Base-by-base conservation (phyloP, 2,797 vertebrate genomes). In the Ispidina picta region DNA sequence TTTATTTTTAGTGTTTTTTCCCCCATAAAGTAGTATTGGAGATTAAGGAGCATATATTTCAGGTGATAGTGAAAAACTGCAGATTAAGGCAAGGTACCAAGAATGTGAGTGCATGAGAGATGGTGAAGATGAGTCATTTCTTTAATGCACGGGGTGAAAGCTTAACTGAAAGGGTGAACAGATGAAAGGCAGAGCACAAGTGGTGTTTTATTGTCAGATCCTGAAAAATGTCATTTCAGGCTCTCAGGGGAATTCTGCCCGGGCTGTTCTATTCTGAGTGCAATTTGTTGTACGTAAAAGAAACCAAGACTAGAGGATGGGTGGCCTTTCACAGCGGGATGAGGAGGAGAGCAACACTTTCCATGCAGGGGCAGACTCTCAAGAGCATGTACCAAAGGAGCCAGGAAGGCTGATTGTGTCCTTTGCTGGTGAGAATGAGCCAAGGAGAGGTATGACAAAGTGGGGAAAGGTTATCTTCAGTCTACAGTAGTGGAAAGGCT, bases 231-330 rank as follows among this genome's bases (percentile, higher is more conserved):
- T 96, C 31, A 94, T 93, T 94, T 92, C 89, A 91, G 88, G 76
- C 89, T 89, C 83, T 96, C 68, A 41, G 93, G 96, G 81, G 95
- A 96, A 73, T 89, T 93, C 81, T 97, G 82, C 94, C 81, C 59
- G 72, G 85, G 79, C 59, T 96, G 83, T 95, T 93, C 91, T 85
- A 10, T 94, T 95, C 76, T 63, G 76, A 94, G 82, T 62, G 37
- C 23, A 77, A 60, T 88, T 88, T 90, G 54, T 70, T 60, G 49
- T 35, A 48, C 1, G 3, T 29, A 58, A 76, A 58, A 54, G 74
- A 76, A 72, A 23, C 39, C 0, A 5, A 26, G 86, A 74, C 25
- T 48, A 48, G 55, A 52, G 83, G 77, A 83, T 0, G 5, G 88
- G 86, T 94, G 92, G 89, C 59, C 86, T 90, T 86, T 95, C 81